phyloP scores from a whole-genome alignment of 2,797 vertebrate genomes.

The Platalea minor region DNA sequence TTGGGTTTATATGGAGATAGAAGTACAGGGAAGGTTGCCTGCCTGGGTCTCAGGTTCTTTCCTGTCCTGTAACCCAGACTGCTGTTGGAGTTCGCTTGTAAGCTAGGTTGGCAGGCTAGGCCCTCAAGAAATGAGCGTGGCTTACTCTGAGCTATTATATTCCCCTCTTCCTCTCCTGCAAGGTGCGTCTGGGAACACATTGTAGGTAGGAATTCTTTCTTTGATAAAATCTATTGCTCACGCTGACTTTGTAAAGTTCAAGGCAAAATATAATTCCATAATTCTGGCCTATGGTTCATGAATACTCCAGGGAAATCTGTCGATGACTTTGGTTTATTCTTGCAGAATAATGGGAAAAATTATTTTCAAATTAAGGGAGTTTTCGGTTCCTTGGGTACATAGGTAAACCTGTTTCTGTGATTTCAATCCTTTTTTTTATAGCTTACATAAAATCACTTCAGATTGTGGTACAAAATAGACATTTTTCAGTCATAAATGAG shows the following conservation, averaged over 20 bases:
- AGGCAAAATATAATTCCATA: neutral
- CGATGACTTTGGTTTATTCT: neutral
- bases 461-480: neutral
- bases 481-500: neutral
- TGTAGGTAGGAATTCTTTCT: neutral
- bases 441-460: neutral
- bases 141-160: neutral
- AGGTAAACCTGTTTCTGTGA: neutral
- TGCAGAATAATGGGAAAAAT: neutral
- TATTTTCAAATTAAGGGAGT: neutral
- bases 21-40: neutral
- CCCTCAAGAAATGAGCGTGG: neutral
- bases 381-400: neutral
- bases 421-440: neutral
- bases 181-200: neutral
- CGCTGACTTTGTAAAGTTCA: neutral
- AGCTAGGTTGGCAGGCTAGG: neutral
- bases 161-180: neutral
- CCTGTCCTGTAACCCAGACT: neutral
- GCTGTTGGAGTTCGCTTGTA: neutral
- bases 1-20: neutral
- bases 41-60: neutral
- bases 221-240: neutral
- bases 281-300: accelerated
- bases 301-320: neutral